phyloP scores from a whole-genome alignment of 2,888 invertebrate species.

The Tenodera sinensis region DNA sequence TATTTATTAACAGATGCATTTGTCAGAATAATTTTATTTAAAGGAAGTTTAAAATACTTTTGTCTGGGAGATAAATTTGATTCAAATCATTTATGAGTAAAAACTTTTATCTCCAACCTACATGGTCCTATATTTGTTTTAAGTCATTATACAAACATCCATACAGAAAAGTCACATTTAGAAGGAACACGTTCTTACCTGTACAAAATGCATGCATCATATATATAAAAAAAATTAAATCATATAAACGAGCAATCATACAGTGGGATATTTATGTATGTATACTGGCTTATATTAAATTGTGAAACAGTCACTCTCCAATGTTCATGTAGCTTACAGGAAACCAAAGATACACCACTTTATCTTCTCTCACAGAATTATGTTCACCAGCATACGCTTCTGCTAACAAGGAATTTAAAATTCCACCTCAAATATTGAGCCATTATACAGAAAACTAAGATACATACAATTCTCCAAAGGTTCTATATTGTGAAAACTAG shows the following conservation, averaged over 20 bases:
- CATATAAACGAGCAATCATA: background rate
- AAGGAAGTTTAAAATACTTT: background rate
- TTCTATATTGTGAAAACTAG: constrained; percentile 5
- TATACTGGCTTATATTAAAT: constrained; percentile 5
- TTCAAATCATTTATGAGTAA: background rate
- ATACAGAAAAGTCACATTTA: constrained; percentile 32
- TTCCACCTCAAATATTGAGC: constrained; percentile 2
- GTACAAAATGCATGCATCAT: constrained; percentile 31
- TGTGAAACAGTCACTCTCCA: background rate
- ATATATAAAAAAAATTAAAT: constrained; percentile 11
- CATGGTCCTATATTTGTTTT: constrained; percentile 27
- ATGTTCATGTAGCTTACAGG: background rate
- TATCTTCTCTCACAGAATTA: background rate
- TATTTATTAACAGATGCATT: too few species aligned
- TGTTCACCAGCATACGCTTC: background rate
- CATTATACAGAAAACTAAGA: background rate
- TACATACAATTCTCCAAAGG: background rate
- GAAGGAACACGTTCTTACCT: constrained; percentile 31
- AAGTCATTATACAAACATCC: constrained; percentile 34
- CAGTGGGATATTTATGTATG: constrained; percentile 1
- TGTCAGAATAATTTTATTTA: too few species aligned
- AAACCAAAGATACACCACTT: background rate
- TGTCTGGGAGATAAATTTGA: background rate
- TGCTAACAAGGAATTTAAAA: constrained; percentile 2
- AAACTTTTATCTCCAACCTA: background rate